Base-by-base conservation (phyloP, 2,797 vertebrate species). In the Aeoliscus strigatus region DNA sequence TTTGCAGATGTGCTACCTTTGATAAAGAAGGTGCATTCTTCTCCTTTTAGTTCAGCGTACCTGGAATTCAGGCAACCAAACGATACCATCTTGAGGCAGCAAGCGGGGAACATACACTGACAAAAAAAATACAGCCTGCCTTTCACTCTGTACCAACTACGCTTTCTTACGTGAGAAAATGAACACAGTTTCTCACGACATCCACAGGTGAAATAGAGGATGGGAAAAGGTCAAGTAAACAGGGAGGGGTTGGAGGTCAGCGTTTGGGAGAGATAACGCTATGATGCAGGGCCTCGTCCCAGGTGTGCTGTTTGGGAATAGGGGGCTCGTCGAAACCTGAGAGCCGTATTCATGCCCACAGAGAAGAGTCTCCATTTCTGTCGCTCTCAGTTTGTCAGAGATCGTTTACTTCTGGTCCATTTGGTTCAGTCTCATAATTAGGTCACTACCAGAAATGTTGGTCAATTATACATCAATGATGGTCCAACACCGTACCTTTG, bases 21-120 rank as follows among this genome's bases (percentile, higher is more conserved):
- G 36, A 8, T 21, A 39, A 52, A 60, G 37, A 47, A 4, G 6
- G 24, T 48, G 56, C 75, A 84, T 84, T 84, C 80, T 68, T 80
- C 57, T 52, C 53, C 39, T 45, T 23, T 68, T 73, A 77, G 57
- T 75, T 69, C 58, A 77, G 64, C 34, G 50, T 30, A 77, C 61
- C 71, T 75, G 79, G 80, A 79, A 81, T 79, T 71, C 52, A 69
- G 61, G 61, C 10, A 0, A 58, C 60, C 41, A 53, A 51, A 49
- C 42, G 70, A 78, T 76, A 49, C 60, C 47, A 71, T 74, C 67
- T 59, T 27, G 17, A 67, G 49, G 38, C 45, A 31, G 48, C 2
- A 3, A 45, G 24, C n/a, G 34, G 21, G 7, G n/a, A 46, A 45
- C 45, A 66, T 39, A 66, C 66, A 51, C 45, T 47, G 27, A 13